phyloP scores from a whole-genome alignment of 2,113 vertebrate genomes.

The Atrichornis clamosus region DNA sequence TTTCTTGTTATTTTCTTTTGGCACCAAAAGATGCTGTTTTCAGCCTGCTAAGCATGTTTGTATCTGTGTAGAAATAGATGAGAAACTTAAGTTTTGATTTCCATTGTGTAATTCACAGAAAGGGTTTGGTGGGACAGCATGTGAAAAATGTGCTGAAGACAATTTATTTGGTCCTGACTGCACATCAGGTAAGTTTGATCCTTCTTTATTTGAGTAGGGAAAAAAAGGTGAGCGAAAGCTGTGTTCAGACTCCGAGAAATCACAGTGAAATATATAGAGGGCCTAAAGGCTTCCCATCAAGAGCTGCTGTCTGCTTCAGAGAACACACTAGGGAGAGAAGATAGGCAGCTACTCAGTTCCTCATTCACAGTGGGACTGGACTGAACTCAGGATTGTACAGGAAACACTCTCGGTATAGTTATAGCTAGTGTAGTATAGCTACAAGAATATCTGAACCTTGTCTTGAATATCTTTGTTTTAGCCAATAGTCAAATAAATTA shows the following conservation, averaged over 20 bases:
- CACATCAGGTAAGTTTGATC: conserved; percentile 72
- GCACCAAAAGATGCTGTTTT: neutral
- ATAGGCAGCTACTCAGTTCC: neutral
- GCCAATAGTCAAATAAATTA: neutral
- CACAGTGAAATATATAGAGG: neutral
- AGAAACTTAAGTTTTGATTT: neutral
- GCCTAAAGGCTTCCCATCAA: neutral
- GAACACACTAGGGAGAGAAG: neutral
- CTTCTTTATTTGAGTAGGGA: neutral
- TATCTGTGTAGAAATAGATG: neutral
- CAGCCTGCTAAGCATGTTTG: neutral
- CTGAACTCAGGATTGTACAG: neutral
- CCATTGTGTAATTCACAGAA: conserved; percentile 66
- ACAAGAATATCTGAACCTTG: neutral
- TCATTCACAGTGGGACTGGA: neutral
- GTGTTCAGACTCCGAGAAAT: neutral
- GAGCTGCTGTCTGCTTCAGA: neutral
- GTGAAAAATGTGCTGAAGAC: conserved; percentile 83
- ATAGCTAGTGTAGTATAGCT: too few relatives aligned
- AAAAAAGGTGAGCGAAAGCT: neutral
- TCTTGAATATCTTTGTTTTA: neutral
- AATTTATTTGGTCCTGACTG: conserved; percentile 82
- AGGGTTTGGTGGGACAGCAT: conserved; percentile 86
- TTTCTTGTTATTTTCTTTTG: neutral
- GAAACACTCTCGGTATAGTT: neutral